Conservation (phyloP, 2,797 vertebrate species). For the Aulostomus chinensis region DNA sequence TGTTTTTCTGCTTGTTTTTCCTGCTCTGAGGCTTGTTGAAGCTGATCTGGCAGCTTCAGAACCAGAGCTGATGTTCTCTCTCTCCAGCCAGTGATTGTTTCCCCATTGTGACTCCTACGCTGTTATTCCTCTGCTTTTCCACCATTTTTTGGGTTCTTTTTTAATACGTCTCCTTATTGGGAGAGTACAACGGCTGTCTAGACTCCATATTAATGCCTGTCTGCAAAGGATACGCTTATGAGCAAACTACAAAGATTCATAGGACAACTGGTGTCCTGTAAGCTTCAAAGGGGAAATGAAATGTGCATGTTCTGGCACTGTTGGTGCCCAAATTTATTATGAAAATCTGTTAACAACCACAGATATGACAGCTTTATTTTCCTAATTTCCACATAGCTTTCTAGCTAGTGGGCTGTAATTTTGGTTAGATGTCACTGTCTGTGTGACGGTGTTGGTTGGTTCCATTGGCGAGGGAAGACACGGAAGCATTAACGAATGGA, state of each 20-base stretch:
- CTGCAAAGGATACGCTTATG: slow-evolving; percentile 26
- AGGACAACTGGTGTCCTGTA: neutral
- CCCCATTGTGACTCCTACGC: slow-evolving; percentile 14
- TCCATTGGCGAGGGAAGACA: too few relatives aligned
- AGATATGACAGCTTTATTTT: neutral
- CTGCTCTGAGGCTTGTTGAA: slow-evolving; percentile 16
- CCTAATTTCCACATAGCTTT: too few relatives aligned
- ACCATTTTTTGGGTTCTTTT: slow-evolving; percentile 3
- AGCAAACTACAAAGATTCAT: slow-evolving; percentile 10
- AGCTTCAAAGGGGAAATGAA: neutral
- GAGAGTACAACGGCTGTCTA: slow-evolving; percentile 14
- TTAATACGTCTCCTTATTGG: slow-evolving; percentile 13
- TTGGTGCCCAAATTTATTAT: too few relatives aligned
- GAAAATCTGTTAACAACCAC: neutral
- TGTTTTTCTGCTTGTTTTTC: slow-evolving; percentile 20
- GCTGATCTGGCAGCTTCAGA: slow-evolving; percentile 23
- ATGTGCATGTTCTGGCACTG: too few relatives aligned
- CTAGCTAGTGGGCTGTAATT: neutral
- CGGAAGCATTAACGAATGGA: too few relatives aligned
- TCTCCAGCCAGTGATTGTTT: slow-evolving; percentile 24
- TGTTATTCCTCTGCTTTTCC: slow-evolving; percentile 33
- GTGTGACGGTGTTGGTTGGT: too few relatives aligned
- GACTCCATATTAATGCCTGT: slow-evolving; percentile 34
- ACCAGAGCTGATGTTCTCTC: slow-evolving; percentile 19
- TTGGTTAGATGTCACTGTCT: neutral